A percentile compares a stretch with the other conserved stretches of the same genome.
These are phyloP conservation scores for Bucco capensis DNA, from an alignment of 2,113 vertebrate genomes.

Conservation along the genomic window DNA sequence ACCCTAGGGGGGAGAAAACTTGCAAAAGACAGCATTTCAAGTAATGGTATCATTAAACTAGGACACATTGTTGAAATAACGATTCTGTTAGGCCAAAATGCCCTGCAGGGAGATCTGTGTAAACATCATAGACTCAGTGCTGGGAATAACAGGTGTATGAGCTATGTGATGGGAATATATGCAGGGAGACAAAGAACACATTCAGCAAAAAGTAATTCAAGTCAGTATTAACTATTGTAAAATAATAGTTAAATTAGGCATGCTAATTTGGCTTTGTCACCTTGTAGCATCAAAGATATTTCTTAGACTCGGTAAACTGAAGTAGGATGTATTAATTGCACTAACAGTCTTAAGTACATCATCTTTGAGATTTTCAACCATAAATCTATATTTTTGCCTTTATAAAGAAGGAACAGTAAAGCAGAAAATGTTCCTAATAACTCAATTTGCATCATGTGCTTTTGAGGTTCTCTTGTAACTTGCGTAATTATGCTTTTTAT, in stretches of 20 bases:
- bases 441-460: not conserved
- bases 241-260: not conserved
- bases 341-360: not conserved
- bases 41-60: slow-evolving; percentile 13
- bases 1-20: not conserved
- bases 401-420: not conserved
- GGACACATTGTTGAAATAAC: slow-evolving; percentile 27
- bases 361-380: not conserved
- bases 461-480: not conserved
- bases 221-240: not conserved
- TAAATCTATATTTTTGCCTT: not conserved
- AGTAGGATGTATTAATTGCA: not conserved
- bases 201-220: not conserved
- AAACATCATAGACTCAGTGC: not conserved
- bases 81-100: slow-evolving; percentile 34
- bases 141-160: slow-evolving; percentile 18
- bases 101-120: slow-evolving; percentile 29
- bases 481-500: not conserved
- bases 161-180: slow-evolving; percentile 17
- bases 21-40: slow-evolving; percentile 34
- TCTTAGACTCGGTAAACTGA: not conserved
- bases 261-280: not conserved
- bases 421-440: not conserved
- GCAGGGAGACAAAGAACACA: not conserved
- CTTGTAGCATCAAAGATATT: not conserved